phyloP scores from a whole-genome alignment of 30 jellyfish, hydroid and myxozoan species.

The Pelagia noctiluca region DNA sequence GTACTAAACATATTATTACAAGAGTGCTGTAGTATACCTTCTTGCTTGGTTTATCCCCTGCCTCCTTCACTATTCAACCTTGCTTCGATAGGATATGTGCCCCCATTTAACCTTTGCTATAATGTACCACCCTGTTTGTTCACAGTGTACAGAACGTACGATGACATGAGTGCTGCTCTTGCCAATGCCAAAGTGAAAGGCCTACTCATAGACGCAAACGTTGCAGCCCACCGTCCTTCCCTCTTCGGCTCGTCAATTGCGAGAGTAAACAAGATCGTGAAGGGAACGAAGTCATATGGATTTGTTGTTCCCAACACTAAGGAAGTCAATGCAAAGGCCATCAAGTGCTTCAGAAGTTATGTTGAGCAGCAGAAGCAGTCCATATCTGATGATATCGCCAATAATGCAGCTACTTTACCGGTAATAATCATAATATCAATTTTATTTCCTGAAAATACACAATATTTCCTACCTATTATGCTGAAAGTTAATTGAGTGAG shows the following conservation, averaged over 20 bases:
- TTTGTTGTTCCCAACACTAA: conserved; percentile 76
- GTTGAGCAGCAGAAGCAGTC: conserved; percentile 69
- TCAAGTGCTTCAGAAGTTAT: conserved; percentile 67
- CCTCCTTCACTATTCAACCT: too few species aligned
- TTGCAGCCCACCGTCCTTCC: conserved; percentile 81
- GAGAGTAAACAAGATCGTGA: conserved; percentile 83
- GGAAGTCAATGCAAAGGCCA: conserved; percentile 15
- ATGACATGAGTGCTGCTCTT: conserved; percentile 61
- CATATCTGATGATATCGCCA: conserved; percentile 75
- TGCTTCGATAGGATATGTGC: background rate
- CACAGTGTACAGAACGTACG: conserved; percentile 52
- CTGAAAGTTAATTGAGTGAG: too few species aligned
- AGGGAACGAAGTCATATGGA: conserved; percentile 73
- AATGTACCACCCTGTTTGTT: background rate
- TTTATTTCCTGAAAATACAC: too few species aligned
- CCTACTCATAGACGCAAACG: conserved; percentile 80
- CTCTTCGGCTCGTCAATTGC: conserved; percentile 29
- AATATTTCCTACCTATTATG: too few species aligned
- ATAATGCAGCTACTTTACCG: too few species aligned
- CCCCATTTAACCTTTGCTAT: too few species aligned
- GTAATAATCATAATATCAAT: too few species aligned
- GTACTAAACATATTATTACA: too few species aligned
- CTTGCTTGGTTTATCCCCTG: too few species aligned
- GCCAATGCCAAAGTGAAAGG: conserved; percentile 66
- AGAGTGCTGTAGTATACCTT: too few species aligned